Base-by-base conservation (phyloP, 2,797 vertebrate genomes). In the Neosalanx taihuensis region DNA sequence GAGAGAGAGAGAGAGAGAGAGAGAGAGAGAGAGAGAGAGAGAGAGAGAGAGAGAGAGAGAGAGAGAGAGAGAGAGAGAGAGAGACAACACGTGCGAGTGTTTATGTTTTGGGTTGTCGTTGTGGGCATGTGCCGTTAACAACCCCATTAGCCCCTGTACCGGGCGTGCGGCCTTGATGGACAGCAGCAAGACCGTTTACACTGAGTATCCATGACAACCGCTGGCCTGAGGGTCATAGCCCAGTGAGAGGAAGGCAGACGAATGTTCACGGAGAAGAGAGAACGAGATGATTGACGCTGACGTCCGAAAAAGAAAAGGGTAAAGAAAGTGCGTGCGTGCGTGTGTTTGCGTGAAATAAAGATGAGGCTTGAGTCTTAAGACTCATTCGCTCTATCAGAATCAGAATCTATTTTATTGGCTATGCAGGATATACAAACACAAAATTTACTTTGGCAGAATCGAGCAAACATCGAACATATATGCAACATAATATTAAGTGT, bases 61-160 rank as follows among this genome's bases (percentile, higher is more conserved):
- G 37, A 41, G 1, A 41, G 6, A 26, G 4, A 10, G 37, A 41
- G 2, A 66, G 2, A 23, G n/a, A 49, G 9, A n/a, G 37, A 26
- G 30, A 41, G 37, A n/a, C n/a, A n/a, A n/a, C n/a, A n/a, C n/a
- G n/a, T n/a, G n/a, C n/a, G n/a, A 7, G 35, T 37, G 35, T 9
- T 37, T 37, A 37, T 6, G 6, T 35, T 35, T 26, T 26, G 23
- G 23, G 33, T 35, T 35, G 72, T 73, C 51, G 63, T 78, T 58
- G 59, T 82, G 81, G 67, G 73, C 72, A 64, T 74, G 71, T 79
- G 76, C 76, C 75, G 70, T 62, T 86, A 83, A 84, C 75, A 71
- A 83, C 80, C 76, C 76, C 76, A 85, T 86, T 83, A 78, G 79
- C 78, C 75, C 66, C 72, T 72, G 73, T 26, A 73, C 80, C 78